A percentile compares a stretch with the other conserved stretches of the same genome.
Conservation (phyloP, 2,797 vertebrate genomes). For the Phataginus tricuspis region DNA sequence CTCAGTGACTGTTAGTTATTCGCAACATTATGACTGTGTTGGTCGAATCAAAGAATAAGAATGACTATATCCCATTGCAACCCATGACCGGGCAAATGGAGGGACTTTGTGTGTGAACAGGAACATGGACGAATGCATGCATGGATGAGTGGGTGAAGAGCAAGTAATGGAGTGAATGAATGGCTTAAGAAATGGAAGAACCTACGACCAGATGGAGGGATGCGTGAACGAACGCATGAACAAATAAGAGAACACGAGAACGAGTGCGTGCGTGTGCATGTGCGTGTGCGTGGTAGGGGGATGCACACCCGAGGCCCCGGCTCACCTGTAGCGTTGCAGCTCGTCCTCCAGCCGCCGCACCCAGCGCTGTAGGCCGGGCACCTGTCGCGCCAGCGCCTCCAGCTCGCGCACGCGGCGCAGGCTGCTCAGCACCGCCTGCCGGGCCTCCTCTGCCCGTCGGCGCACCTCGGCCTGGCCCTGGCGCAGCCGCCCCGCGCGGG, state of each 20-base stretch:
- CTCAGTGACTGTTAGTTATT: neutral
- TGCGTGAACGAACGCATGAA: accelerated
- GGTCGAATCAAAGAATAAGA: neutral
- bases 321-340: constrained; percentile 92
- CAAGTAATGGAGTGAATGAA: neutral
- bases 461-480: constrained; percentile 92
- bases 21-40: too few relatives aligned
- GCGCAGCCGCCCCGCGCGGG: constrained; percentile 89
- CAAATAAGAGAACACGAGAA: neutral
- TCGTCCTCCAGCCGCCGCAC: constrained; percentile 91
- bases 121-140: neutral
- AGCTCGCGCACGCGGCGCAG: constrained; percentile 95
- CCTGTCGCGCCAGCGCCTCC: constrained; percentile 90
- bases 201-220: accelerated
- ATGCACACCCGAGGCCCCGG: accelerated
- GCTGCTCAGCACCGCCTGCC: constrained; percentile 89
- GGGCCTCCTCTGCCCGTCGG: constrained; percentile 92
- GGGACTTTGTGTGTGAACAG: neutral
- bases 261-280: accelerated
- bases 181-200: neutral
- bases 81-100: neutral
- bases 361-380: constrained; percentile 89
- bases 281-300: too few relatives aligned
- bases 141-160: too few relatives aligned
- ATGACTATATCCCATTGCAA: neutral